Conservation (phyloP, 1,140 invertebrate species). For the Drosophila saltans region DNA sequence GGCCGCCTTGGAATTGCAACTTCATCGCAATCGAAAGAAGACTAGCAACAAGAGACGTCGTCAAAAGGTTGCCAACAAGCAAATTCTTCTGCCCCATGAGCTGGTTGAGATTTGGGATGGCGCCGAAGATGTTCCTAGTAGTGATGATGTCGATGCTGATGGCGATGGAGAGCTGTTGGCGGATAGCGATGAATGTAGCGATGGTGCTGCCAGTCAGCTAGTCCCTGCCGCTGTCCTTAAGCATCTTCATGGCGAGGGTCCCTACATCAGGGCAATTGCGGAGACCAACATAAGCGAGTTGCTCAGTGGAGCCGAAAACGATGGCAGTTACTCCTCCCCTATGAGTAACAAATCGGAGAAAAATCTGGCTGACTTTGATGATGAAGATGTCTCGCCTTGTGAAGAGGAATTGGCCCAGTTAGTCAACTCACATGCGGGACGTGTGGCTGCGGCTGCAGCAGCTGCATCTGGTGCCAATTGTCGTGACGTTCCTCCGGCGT, state of each 20-base stretch:
- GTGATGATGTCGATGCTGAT: slow-evolving; percentile 71
- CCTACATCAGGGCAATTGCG: slow-evolving; percentile 77
- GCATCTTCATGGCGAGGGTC: slow-evolving; percentile 78
- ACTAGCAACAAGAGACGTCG: slow-evolving; percentile 74
- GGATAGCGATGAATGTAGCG: slow-evolving; percentile 82
- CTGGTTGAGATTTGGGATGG: slow-evolving; percentile 82
- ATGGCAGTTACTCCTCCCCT: slow-evolving; percentile 91
- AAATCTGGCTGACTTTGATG: slow-evolving; percentile 97
- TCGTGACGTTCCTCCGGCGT: slow-evolving; percentile 69
- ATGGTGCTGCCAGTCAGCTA: slow-evolving; percentile 62
- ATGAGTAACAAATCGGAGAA: slow-evolving; percentile 97
- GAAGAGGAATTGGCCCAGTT: slow-evolving; percentile 90
- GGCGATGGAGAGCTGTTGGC: slow-evolving; percentile 73
- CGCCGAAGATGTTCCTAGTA: slow-evolving; percentile 73
- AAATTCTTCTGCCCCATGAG: slow-evolving; percentile 70
- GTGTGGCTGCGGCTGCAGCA: slow-evolving; percentile 22
- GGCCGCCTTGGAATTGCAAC: slow-evolving; percentile 53
- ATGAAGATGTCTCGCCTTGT: slow-evolving; percentile 94
- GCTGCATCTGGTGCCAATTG: slow-evolving; percentile 43
- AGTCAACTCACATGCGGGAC: slow-evolving; percentile 60
- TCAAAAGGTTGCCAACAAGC: slow-evolving; percentile 72
- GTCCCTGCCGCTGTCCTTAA: slow-evolving; percentile 73
- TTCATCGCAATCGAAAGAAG: slow-evolving; percentile 67
- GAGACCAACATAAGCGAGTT: slow-evolving; percentile 86
- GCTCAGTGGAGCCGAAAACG: slow-evolving; percentile 88